Evolutionary conservation across 2,797 vertebrate species (phyloP).

Genomic region (Scarus forsteni): DNA sequence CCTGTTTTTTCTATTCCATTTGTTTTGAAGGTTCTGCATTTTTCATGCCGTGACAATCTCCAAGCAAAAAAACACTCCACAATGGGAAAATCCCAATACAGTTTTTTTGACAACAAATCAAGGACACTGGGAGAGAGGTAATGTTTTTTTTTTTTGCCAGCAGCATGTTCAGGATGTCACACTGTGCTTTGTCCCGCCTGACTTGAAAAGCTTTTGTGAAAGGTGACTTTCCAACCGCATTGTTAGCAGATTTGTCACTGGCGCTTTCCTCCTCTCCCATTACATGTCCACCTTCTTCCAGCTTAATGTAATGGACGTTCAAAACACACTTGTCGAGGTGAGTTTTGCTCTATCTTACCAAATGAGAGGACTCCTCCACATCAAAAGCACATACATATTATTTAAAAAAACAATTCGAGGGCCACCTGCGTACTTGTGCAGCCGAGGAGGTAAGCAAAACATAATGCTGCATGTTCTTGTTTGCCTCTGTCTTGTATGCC

Average conservation of each 20-base stretch:
- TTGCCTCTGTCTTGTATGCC: not conserved
- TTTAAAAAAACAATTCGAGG: not conserved
- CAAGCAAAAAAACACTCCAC: not conserved
- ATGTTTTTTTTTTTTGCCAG: not conserved
- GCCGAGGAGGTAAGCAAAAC: constrained; percentile 4
- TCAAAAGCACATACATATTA: not conserved
- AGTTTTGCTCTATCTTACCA: not conserved
- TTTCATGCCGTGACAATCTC: not conserved
- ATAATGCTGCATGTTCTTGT: constrained; percentile 1
- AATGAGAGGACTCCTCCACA: not conserved
- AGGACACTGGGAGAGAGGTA: too few relatives aligned
- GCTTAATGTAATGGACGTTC: not conserved
- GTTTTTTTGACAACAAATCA: not conserved
- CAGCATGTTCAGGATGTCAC: too few relatives aligned
- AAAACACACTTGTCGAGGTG: not conserved
- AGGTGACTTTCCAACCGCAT: too few relatives aligned
- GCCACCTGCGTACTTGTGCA: not conserved
- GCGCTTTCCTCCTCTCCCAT: not conserved
- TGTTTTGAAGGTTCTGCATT: not conserved
- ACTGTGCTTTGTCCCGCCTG: not conserved
- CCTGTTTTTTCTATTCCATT: not conserved
- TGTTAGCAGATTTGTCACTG: too few relatives aligned
- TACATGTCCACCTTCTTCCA: not conserved
- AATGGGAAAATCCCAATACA: not conserved
- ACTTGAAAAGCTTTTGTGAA: not conserved